Conservation (phyloP, 2,797 vertebrate genomes). For the Spheniscus humboldti region DNA sequence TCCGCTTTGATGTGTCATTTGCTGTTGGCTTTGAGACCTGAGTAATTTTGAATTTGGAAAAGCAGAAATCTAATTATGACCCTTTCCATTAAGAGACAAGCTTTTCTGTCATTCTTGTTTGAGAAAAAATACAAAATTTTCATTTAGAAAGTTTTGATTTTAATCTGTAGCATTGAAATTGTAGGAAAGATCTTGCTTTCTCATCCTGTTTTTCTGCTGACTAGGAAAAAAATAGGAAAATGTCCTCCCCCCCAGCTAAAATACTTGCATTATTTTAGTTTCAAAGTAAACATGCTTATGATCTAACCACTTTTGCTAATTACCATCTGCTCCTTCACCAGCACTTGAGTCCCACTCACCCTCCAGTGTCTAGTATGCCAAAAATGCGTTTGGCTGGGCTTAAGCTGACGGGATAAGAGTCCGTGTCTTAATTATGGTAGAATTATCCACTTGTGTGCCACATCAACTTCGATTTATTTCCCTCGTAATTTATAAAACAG, state of each 20-base stretch:
- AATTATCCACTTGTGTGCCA: neutral
- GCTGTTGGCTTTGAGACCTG: neutral
- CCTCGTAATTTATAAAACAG: neutral
- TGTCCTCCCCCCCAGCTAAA: neutral
- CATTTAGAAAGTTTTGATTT: constrained; percentile 7
- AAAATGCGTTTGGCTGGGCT: neutral
- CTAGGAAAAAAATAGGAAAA: neutral
- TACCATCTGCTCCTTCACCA: constrained; percentile 6
- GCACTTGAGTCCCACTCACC: neutral
- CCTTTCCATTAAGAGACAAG: neutral
- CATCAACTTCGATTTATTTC: neutral
- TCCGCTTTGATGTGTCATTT: neutral
- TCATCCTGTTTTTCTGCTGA: neutral
- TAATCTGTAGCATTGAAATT: neutral
- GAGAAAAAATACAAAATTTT: neutral
- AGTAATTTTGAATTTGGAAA: constrained; percentile 7
- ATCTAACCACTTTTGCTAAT: neutral
- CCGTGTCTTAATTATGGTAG: neutral
- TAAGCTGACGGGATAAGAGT: neutral
- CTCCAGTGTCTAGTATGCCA: neutral
- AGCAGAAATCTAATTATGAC: constrained; percentile 6
- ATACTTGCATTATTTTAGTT: constrained; percentile 14
- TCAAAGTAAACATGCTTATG: neutral
- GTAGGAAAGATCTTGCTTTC: neutral
- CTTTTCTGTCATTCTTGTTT: neutral